Evolutionary conservation across 2,797 vertebrate species (phyloP).

Genomic region (Loris lydekkerianus): DNA sequence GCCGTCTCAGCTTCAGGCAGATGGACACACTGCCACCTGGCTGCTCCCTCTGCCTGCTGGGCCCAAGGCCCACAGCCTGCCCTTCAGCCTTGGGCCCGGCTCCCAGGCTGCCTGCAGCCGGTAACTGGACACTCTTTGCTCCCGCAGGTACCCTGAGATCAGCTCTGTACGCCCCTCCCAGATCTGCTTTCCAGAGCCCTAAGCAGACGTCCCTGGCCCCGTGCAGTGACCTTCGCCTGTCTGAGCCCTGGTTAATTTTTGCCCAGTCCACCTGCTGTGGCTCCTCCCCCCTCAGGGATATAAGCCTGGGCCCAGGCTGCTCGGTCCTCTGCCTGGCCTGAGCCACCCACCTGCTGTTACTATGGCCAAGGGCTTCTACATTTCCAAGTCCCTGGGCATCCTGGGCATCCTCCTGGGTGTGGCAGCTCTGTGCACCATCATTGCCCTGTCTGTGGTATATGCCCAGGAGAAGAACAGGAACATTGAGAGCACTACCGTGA

Average conservation of each 20-base stretch:
- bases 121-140: conserved; percentile 29
- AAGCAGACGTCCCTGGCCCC: background rate
- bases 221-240: conserved; percentile 69
- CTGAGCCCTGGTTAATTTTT: conserved; percentile 87
- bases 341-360: background rate
- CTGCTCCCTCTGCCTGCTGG: background rate
- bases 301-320: conserved; percentile 62
- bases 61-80: background rate
- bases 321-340: background rate
- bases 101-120: background rate
- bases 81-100: background rate
- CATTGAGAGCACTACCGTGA: fast-evolving
- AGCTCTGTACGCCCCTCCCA: background rate
- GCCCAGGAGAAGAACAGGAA: conserved; percentile 91
- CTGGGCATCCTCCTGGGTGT: conserved; percentile 87
- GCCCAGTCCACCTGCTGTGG: conserved; percentile 74
- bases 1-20: background rate
- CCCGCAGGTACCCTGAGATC: conserved; percentile 20
- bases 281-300: conserved; percentile 65
- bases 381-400: conserved; percentile 92
- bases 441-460: conserved; percentile 93
- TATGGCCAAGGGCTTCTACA: conserved; percentile 95
- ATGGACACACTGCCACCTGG: background rate
- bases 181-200: background rate
- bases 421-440: conserved; percentile 91